These are phyloP conservation scores for Pluvianellus socialis DNA, from an alignment of 2,113 vertebrate species.

Conservation along the genomic window DNA sequence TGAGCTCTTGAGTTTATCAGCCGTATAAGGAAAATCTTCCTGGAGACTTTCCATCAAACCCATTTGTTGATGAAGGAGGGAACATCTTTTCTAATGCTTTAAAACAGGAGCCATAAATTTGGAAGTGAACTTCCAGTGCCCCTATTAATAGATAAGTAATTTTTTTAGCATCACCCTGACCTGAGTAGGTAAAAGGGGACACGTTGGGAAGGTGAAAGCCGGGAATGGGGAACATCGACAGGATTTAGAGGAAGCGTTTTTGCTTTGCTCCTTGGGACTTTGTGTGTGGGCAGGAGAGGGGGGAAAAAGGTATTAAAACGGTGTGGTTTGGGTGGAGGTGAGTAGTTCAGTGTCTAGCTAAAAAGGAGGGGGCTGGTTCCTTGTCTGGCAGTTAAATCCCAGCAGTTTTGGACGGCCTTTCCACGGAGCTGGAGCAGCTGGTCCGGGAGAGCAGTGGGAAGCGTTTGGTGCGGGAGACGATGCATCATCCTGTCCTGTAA, in stretches of 20 bases:
- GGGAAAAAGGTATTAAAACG: accelerated
- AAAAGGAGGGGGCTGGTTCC: not conserved
- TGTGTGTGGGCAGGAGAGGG: no score
- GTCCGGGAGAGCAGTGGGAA: not conserved
- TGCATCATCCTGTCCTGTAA: no score
- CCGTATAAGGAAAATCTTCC: not conserved
- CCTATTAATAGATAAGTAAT: not conserved
- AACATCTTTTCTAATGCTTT: not conserved
- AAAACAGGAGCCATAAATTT: not conserved
- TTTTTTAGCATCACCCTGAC: not conserved
- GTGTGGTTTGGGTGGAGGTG: not conserved
- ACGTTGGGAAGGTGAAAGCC: not conserved
- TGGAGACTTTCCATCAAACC: constrained; percentile 54
- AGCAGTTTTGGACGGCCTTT: not conserved
- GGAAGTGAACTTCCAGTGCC: not conserved
- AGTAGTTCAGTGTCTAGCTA: not conserved
- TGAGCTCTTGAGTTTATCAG: not conserved
- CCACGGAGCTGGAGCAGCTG: not conserved
- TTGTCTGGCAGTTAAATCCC: not conserved
- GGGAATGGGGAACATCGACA: not conserved
- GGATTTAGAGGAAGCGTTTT: not conserved
- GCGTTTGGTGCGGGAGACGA: not conserved
- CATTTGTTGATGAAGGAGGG: constrained; percentile 60
- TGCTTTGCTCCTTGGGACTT: not conserved
- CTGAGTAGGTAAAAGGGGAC: not conserved